Evolutionary conservation across 2,113 vertebrate species (phyloP).

Genomic region (Indri indri): DNA sequence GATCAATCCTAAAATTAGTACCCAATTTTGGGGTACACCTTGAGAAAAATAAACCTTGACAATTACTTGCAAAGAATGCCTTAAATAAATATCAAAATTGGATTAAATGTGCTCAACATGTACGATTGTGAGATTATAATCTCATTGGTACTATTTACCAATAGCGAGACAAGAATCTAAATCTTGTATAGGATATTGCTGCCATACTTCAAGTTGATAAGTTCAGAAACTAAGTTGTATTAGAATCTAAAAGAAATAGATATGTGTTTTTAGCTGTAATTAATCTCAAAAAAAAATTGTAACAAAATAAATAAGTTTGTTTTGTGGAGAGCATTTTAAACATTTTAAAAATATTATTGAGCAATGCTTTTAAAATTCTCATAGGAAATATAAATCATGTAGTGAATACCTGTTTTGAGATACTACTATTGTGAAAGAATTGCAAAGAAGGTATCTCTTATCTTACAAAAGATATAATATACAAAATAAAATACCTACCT

Average conservation of each 20-base stretch:
- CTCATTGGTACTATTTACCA: neutral
- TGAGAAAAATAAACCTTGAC: neutral
- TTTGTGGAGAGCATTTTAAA: constrained; percentile 51
- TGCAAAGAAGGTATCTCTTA: neutral
- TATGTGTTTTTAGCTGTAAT: constrained; percentile 43
- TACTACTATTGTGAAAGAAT: constrained; percentile 43
- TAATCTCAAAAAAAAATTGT: constrained; percentile 59
- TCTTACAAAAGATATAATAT: neutral
- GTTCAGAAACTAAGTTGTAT: neutral
- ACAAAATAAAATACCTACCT: constrained; percentile 18
- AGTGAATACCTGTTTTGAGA: constrained; percentile 42
- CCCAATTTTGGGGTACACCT: neutral
- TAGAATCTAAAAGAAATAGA: neutral
- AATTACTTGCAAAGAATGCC: constrained; percentile 2
- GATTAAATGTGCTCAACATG: neutral
- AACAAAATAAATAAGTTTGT: neutral
- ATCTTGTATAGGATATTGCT: neutral
- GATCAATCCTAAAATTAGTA: neutral
- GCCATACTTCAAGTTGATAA: neutral
- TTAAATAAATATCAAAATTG: neutral
- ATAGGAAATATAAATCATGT: constrained; percentile 26
- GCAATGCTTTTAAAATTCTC: constrained; percentile 56
- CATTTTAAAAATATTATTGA: constrained; percentile 60
- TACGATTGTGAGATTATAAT: neutral
- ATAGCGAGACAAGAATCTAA: neutral